phyloP scores from a whole-genome alignment of 2,888 invertebrate genomes.

The Dromius quadrimaculatus region DNA sequence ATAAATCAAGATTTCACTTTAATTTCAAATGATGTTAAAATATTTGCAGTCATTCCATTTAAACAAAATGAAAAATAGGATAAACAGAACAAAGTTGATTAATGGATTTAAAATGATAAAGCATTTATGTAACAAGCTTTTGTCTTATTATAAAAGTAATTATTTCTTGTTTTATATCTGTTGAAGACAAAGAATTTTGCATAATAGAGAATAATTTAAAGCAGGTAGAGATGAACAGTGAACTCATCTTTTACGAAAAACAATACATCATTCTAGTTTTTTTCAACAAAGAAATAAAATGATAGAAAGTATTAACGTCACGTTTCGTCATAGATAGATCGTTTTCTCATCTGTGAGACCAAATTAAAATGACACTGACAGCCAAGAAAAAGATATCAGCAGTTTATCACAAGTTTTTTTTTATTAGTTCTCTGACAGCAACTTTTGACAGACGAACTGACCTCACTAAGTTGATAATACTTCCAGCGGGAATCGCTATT shows the following conservation, averaged over 20 bases:
- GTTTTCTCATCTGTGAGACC: constrained; percentile 23
- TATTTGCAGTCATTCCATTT: too few species aligned
- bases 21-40: too few species aligned
- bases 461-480: constrained; percentile 12
- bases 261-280: constrained; percentile 33
- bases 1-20: too few species aligned
- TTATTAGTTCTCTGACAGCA: not conserved
- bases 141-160: too few species aligned
- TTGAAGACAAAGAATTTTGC: too few species aligned
- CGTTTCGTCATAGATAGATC: constrained; percentile 6
- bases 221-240: constrained; percentile 6
- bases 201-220: not conserved
- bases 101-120: too few species aligned
- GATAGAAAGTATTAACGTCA: constrained; percentile 10
- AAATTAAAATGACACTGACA: constrained; percentile 40
- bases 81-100: too few species aligned
- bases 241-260: too few species aligned
- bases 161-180: too few species aligned
- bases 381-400: constrained; percentile 25
- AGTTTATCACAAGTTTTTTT: constrained; percentile 9
- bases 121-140: too few species aligned
- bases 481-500: not conserved
- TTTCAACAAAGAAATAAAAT: constrained; percentile 19
- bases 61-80: too few species aligned
- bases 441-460: constrained; percentile 20